These are phyloP conservation scores for Smittia aterrima DNA, from an alignment of 2,888 invertebrate species.

Conservation along the genomic window DNA sequence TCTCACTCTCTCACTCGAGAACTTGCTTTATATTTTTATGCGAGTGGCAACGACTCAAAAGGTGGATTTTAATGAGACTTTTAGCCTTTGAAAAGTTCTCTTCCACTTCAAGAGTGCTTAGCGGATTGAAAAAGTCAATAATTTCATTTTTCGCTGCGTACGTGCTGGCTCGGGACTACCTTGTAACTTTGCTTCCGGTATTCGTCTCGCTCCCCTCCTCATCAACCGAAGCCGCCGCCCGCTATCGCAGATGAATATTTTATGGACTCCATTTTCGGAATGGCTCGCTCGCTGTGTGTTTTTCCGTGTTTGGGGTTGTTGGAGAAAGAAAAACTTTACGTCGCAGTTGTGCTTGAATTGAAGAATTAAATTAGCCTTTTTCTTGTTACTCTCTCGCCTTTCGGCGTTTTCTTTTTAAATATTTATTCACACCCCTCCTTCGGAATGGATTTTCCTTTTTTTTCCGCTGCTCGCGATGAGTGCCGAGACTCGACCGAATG, in stretches of 20 bases:
- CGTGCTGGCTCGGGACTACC: constrained; percentile 2
- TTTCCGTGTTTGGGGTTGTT: not conserved
- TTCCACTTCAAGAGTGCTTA: not conserved
- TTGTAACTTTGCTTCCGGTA: constrained; percentile 36
- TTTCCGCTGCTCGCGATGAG: not conserved
- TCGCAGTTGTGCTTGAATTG: not conserved
- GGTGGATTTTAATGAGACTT: not conserved
- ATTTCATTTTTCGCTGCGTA: not conserved
- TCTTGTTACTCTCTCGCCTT: constrained; percentile 5
- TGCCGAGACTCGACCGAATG: too few species aligned
- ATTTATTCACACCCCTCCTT: constrained; percentile 10
- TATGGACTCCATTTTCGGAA: constrained; percentile 31
- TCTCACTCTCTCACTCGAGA: too few species aligned
- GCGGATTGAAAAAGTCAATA: constrained; percentile 17
- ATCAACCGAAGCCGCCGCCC: not conserved
- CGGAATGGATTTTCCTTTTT: not conserved
- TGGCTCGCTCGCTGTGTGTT: constrained; percentile 1
- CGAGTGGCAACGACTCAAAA: not conserved
- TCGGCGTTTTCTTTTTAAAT: not conserved
- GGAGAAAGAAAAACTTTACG: not conserved
- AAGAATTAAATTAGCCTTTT: constrained; percentile 24
- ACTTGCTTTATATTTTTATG: not conserved
- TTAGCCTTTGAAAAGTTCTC: constrained; percentile 12
- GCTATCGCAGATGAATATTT: constrained; percentile 33
- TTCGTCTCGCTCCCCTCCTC: not conserved